These are phyloP conservation scores for Urocynchramus pylzowi DNA, from an alignment of 2,113 vertebrate genomes.

Conservation along the genomic window DNA sequence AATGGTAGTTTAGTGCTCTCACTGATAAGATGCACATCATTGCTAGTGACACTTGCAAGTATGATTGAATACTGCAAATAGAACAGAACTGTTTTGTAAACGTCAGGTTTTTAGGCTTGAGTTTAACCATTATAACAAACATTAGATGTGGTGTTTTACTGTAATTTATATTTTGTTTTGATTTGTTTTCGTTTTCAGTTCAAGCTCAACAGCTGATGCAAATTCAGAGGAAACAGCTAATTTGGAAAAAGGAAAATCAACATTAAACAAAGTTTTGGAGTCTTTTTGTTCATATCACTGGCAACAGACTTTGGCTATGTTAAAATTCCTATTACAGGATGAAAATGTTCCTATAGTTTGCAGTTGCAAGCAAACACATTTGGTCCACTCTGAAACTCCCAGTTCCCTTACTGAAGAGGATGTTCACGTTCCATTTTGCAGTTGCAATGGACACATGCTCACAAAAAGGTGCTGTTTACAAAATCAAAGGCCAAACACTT, in stretches of 20 bases:
- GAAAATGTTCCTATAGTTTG: conserved; percentile 65
- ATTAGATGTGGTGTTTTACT: conserved; percentile 68
- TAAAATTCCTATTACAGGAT: conserved; percentile 81
- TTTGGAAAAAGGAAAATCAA: conserved; percentile 78
- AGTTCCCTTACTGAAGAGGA: conserved; percentile 69
- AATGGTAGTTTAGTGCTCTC: neutral
- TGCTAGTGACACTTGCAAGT: neutral
- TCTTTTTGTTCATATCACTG: conserved; percentile 83
- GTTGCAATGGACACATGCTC: conserved; percentile 71
- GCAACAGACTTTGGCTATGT: conserved; percentile 80
- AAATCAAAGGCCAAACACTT: conserved; percentile 71
- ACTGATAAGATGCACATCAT: neutral
- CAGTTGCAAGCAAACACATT: conserved; percentile 64
- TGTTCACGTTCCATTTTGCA: conserved; percentile 64
- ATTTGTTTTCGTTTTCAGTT: conserved; percentile 85
- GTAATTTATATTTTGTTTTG: conserved; percentile 83
- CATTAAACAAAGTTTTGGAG: conserved; percentile 83
- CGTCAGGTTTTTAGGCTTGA: conserved; percentile 15
- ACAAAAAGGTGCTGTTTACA: conserved; percentile 77
- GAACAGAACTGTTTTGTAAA: neutral
- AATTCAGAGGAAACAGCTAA: conserved; percentile 80
- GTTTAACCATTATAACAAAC: conserved; percentile 60
- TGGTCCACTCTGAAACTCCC: conserved; percentile 65
- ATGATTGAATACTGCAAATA: neutral
- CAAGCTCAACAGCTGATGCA: conserved; percentile 77